Conservation (phyloP, 1,140 invertebrate genomes). For the Panonychus citri region DNA sequence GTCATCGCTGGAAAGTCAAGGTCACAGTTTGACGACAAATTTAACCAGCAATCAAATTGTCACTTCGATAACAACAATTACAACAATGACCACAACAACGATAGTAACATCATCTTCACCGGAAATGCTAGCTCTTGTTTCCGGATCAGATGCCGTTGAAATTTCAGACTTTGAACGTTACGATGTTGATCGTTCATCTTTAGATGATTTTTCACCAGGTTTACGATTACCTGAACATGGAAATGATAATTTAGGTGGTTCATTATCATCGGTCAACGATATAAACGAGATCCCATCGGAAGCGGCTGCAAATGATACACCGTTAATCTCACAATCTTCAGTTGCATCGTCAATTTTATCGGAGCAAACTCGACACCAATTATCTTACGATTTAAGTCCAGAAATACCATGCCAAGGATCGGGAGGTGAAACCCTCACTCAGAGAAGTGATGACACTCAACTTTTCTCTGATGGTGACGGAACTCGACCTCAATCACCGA, state of each 20-base stretch:
- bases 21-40: too few species aligned
- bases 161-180: too few species aligned
- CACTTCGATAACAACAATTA: too few species aligned
- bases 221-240: too few species aligned
- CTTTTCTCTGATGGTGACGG: background rate
- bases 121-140: too few species aligned
- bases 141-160: too few species aligned
- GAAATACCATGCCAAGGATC: constrained; percentile 1
- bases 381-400: constrained; percentile 6
- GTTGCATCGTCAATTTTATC: background rate
- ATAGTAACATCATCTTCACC: too few species aligned
- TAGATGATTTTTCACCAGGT: too few species aligned
- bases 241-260: background rate
- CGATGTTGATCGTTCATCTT: too few species aligned
- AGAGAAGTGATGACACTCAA: background rate
- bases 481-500: background rate
- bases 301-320: background rate
- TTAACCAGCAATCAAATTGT: too few species aligned
- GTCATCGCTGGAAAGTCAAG: too few species aligned
- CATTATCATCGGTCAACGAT: background rate
- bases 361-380: constrained; percentile 3
- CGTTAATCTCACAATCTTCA: constrained; percentile 1
- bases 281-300: background rate
- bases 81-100: too few species aligned
- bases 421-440: background rate